Evolutionary conservation across 2,797 vertebrate species (phyloP).

Genomic region (Gephyroberyx darwinii): DNA sequence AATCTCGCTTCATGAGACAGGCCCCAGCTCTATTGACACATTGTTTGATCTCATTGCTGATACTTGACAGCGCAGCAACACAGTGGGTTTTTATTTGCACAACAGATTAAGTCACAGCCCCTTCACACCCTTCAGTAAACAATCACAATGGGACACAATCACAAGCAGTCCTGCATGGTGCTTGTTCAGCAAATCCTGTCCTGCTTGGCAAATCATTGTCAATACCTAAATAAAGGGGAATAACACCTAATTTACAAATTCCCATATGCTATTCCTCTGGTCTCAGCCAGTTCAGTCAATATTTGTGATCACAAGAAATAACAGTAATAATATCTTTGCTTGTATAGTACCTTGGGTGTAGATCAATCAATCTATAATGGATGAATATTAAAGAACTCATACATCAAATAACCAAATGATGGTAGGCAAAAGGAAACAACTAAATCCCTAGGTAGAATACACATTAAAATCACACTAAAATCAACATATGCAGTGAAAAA

Average conservation of each 20-base stretch:
- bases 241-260: not conserved
- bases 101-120: not conserved
- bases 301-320: not conserved
- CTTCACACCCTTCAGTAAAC: not conserved
- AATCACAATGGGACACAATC: not conserved
- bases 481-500: not conserved
- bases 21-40: not conserved
- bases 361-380: too few relatives aligned
- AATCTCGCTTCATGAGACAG: too few relatives aligned
- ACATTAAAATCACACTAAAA: not conserved
- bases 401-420: not conserved
- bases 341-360: not conserved
- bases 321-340: not conserved
- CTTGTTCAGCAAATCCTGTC: not conserved
- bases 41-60: not conserved
- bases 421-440: not conserved
- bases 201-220: not conserved
- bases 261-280: not conserved
- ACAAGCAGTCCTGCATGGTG: not conserved
- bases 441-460: not conserved
- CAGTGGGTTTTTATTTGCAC: constrained; percentile 1
- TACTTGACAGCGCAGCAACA: too few relatives aligned
- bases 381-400: too few relatives aligned
- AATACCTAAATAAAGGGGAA: not conserved
- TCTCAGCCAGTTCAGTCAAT: not conserved